Conservation (phyloP, 2,113 vertebrate species). For the Solea senegalensis region DNA sequence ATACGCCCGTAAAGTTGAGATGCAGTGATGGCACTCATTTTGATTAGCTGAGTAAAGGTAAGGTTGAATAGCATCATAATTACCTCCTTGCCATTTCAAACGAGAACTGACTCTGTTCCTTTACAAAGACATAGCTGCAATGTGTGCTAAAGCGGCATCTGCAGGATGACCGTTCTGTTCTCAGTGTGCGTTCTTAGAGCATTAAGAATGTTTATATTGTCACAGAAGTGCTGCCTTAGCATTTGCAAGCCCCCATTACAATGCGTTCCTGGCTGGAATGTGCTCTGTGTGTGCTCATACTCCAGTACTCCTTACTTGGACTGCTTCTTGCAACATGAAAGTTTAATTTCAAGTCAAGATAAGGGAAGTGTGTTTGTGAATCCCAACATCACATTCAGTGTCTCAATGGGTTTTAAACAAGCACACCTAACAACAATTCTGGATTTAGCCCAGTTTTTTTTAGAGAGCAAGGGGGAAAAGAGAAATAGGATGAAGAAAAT, state of each 20-base stretch:
- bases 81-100: constrained; percentile 23
- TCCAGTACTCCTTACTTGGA: constrained; percentile 16
- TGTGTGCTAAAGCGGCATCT: constrained; percentile 8
- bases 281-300: constrained; percentile 7
- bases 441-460: no score
- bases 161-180: constrained; percentile 25
- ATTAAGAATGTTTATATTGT: constrained; percentile 40
- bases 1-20: constrained; percentile 32
- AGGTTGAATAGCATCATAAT: constrained; percentile 26
- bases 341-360: constrained; percentile 58
- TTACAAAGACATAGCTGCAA: constrained; percentile 5
- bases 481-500: neutral
- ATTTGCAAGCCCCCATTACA: constrained; percentile 45
- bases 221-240: constrained; percentile 45
- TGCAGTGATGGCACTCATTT: constrained; percentile 48
- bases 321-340: constrained; percentile 38
- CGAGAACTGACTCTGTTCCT: constrained; percentile 5
- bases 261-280: neutral
- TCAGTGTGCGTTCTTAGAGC: constrained; percentile 17
- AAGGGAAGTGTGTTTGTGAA: constrained; percentile 45
- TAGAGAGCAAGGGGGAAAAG: neutral
- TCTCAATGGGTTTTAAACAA: constrained; percentile 3
- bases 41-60: constrained; percentile 50
- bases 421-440: neutral
- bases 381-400: constrained; percentile 14